Evolutionary conservation across 2,888 invertebrate species (phyloP), one percentile per base, ranked within the genome.

Genomic region (Hecatera dysodea): DNA sequence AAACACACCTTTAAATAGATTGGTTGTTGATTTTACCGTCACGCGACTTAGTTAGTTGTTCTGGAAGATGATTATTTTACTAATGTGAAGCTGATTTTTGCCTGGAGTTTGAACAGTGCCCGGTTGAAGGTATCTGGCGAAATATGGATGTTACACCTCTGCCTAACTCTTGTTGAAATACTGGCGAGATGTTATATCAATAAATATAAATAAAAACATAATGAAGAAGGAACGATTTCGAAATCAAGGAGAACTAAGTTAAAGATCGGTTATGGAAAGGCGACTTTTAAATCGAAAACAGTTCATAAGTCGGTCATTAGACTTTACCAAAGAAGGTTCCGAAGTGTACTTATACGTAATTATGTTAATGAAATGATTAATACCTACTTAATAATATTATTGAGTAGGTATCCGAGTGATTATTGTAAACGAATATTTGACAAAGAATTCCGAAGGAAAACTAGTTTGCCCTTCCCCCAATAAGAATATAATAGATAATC

Each of bases 1-100:
- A 67, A 67, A 36, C 33, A 60, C 48, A 12, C 53, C 22, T 77
- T 8, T n/a, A n/a, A n/a, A n/a, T n/a, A n/a, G n/a, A n/a, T n/a
- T n/a, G n/a, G n/a, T n/a, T n/a, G n/a, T n/a, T n/a, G n/a, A 2
- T 24, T 5, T 19, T 19, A 12, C 22, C 24, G 56, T 75, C 44
- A 67, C 22, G 29, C 7, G 36, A 29, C 6, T 44, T 36, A 5
- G 5, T 12, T 42, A 17, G n/a, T n/a, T n/a, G n/a, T n/a, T 24
- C 9, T 42, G 12, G 12, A 36, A 17, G 2, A 22, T 33, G 33
- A 9, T n/a, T 52, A 15, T 17, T 11, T 46, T 7, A 17, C 19
- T 2, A 15, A 22, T 50, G 7, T 50, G 17, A 24, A 24, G 50
- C 50, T 50, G 15, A 50, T 24, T 50, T 2, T 50, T 50, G 17